Conservation (phyloP, 2,113 vertebrate species). For the Epinephelus cyanopodus region DNA sequence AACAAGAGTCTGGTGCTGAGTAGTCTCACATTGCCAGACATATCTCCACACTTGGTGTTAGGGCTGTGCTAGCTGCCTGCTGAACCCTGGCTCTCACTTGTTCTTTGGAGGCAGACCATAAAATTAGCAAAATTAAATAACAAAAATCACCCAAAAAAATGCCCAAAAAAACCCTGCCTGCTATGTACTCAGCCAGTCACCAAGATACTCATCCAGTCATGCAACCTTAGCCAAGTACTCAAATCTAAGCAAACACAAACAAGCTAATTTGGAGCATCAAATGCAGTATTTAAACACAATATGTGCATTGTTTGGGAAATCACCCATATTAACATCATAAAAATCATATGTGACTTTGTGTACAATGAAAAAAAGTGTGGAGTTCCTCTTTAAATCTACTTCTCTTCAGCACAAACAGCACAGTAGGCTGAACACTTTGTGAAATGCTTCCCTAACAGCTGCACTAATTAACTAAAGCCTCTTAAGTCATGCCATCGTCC, state of each 20-base stretch:
- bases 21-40: too few relatives aligned
- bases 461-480: slow-evolving; percentile 53
- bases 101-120: too few relatives aligned
- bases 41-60: too few relatives aligned
- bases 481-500: slow-evolving; percentile 34
- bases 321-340: neutral
- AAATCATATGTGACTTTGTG: neutral
- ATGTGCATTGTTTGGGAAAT: neutral
- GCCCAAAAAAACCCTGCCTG: too few relatives aligned
- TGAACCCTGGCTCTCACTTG: too few relatives aligned
- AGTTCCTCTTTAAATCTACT: neutral
- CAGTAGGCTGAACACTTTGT: slow-evolving; percentile 11
- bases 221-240: neutral
- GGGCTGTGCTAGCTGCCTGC: too few relatives aligned
- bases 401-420: neutral
- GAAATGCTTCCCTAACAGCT: neutral
- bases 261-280: neutral
- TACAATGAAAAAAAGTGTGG: neutral
- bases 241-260: neutral
- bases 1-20: too few relatives aligned
- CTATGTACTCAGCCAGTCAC: too few relatives aligned
- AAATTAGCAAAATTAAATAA: too few relatives aligned
- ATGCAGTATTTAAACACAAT: too few relatives aligned
- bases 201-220: too few relatives aligned
- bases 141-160: too few relatives aligned